These are phyloP conservation scores for Teleopsis dalmanni DNA, from an alignment of 1,140 invertebrate species.

Conservation along the genomic window DNA sequence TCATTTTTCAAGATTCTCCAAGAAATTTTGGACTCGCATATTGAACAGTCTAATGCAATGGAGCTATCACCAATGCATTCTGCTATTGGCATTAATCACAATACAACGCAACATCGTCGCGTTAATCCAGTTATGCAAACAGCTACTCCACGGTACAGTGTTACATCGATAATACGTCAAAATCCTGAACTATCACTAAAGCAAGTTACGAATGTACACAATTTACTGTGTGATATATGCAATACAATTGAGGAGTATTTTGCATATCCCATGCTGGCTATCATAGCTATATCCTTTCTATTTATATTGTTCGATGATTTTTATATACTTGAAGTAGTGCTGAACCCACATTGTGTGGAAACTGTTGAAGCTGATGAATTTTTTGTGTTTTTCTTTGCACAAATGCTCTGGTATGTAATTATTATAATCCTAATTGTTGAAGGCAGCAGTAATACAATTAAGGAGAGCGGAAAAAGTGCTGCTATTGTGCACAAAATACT, in stretches of 20 bases:
- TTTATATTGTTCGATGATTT: conserved; percentile 42
- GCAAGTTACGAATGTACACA: conserved; percentile 38
- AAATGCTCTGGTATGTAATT: conserved; percentile 39
- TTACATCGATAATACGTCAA: conserved; percentile 36
- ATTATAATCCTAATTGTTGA: conserved; percentile 40
- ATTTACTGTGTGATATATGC: conserved; percentile 38
- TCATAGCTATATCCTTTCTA: conserved; percentile 36
- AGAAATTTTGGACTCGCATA: conserved; percentile 33
- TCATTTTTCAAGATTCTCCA: conserved; percentile 27
- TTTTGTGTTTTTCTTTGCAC: conserved; percentile 36
- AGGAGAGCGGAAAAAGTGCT: conserved; percentile 25
- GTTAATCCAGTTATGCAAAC: conserved; percentile 9
- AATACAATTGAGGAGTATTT: conserved; percentile 40
- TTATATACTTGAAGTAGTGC: conserved; percentile 33
- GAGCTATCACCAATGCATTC: conserved; percentile 37
- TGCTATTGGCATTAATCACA: conserved; percentile 21
- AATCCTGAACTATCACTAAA: conserved; percentile 34
- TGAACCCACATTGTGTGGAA: conserved; percentile 32
- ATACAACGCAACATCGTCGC: conserved; percentile 20
- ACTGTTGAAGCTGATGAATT: conserved; percentile 35
- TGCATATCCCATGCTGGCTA: conserved; percentile 35
- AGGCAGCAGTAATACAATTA: conserved; percentile 30
- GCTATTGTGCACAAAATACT: conserved; percentile 37
- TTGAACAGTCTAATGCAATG: conserved; percentile 26
- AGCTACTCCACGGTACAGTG: conserved; percentile 28